Evolutionary conservation across 1,140 invertebrate species (phyloP), one percentile per base, ranked within the genome.

Genomic region (Ladona fulva): DNA sequence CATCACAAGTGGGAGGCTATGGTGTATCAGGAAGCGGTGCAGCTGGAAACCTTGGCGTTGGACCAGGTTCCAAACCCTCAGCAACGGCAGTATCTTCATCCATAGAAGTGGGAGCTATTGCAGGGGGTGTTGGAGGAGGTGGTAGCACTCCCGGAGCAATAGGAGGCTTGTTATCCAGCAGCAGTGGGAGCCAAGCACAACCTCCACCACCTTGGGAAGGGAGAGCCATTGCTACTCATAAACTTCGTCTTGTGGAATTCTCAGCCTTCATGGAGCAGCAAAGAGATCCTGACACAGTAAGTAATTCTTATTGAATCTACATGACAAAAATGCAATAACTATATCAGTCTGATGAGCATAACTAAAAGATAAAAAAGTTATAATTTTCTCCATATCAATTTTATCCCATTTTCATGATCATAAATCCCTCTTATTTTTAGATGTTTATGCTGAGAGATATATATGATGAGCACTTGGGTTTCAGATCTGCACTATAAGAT

Each of bases 261-360:
- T 97, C 95, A 77, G 97, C 97, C 79, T 99, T 98, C 86, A 94
- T 99, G 88, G 97, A 99, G 86, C 94, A 96, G 81, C 94, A 94
- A 81, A 88, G 94, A 87, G 94, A 97, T 83, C 91, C 94, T 79
- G 96, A 97, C 83, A 94, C 94, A 85, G 95, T 95, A 86, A 90
- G 89, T 86, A 42, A 14, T 42, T n/a, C n/a, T n/a, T n/a, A n/a
- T n/a, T n/a, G n/a, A n/a, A n/a, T n/a, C n/a, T n/a, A n/a, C n/a
- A n/a, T n/a, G n/a, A n/a, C n/a, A n/a, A n/a, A n/a, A n/a, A n/a
- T n/a, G n/a, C n/a, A n/a, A n/a, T n/a, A n/a, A n/a, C n/a, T n/a
- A n/a, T n/a, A n/a, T n/a, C n/a, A n/a, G n/a, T n/a, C n/a, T n/a
- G n/a, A n/a, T n/a, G n/a, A n/a, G n/a, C n/a, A n/a, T n/a, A n/a